These are phyloP conservation scores for Colletes gigas DNA, from an alignment of 1,140 invertebrate species.

Conservation along the genomic window DNA sequence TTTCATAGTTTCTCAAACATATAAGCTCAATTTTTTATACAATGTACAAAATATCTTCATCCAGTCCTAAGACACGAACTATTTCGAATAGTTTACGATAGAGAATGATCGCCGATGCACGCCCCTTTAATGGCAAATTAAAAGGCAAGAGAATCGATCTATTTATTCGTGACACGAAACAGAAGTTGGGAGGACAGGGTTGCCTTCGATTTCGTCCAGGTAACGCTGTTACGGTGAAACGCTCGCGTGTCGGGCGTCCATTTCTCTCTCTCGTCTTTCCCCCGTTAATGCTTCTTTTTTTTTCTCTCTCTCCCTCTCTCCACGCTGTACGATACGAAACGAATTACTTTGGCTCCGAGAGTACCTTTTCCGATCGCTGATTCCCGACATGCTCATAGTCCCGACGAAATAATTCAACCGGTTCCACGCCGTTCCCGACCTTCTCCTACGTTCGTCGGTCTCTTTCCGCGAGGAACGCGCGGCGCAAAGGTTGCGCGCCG, in stretches of 20 bases:
- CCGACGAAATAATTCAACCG: constrained; percentile 45
- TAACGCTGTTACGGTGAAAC: constrained; percentile 18
- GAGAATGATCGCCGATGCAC: too few relatives aligned
- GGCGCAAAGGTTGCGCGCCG: constrained; percentile 24
- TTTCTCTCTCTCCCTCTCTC: not conserved
- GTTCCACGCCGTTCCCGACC: not conserved
- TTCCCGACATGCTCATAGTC: constrained; percentile 30
- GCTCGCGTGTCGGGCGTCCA: constrained; percentile 29
- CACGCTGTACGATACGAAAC: constrained; percentile 11
- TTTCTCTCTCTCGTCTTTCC: constrained; percentile 5
- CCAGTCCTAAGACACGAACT: too few relatives aligned
- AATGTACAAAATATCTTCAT: too few relatives aligned
- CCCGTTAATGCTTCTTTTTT: not conserved
- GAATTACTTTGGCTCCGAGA: constrained; percentile 40
- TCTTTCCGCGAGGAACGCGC: not conserved
- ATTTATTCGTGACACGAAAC: constrained; percentile 7
- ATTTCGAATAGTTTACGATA: too few relatives aligned
- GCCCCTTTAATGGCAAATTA: not conserved
- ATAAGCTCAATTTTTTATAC: too few relatives aligned
- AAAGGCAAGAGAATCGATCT: not conserved
- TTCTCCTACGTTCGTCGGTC: not conserved
- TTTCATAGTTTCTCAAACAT: too few relatives aligned
- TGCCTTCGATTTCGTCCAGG: constrained; percentile 10
- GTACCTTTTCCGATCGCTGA: constrained; percentile 42
- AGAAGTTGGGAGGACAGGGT: not conserved